Base-by-base conservation (phyloP, 1,140 invertebrate genomes). In the Neodiprion virginianus region DNA sequence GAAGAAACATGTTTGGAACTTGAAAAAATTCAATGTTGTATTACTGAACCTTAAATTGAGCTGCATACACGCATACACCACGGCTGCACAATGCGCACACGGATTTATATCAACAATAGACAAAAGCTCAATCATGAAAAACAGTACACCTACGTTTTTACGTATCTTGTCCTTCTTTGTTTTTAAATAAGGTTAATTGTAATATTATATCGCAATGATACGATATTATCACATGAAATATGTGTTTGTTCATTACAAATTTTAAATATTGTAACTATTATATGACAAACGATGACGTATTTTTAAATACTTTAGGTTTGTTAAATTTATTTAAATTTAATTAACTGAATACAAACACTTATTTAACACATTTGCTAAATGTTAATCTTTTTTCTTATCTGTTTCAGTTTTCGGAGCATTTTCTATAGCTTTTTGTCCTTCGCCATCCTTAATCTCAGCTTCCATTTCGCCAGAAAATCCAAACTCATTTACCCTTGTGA, bases 401-500 rank as follows among this genome's bases (percentile, higher is more conserved):
- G 68, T 8, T 9, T 78, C 77, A 17, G 79, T 71, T 66, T 84
- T 85, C 11, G 72, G 40, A 50, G 72, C 21, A 17, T 48, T 68
- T 21, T 79, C 72, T 1, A 80, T 70, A 11, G 78, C 77, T 28
- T 79, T 79, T 28, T 81, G 76, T 8, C 82, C 78, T 10, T 83
- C 81, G 11, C 77, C 78, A 8, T 74, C 72, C 4, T 47, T 66
- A 17, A 75, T 47, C 10, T 86, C 79, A 9, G 48, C 80, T 71
- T 91, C 92, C 91, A 93, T 93, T 84, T 95, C 94, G 4, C 91
- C 94, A 23, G 93, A 93, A 85, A 95, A 97, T 48, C 98, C 98
- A 90, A 98, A 99, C 86, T 99, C 98, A 89, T 99, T 99, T 3
- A 98, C 92, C 80, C 98, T 91, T 48, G 93, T 94, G 23, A 93